phyloP scores from a whole-genome alignment of 2,797 vertebrate genomes.

The Syngnathus acus region DNA sequence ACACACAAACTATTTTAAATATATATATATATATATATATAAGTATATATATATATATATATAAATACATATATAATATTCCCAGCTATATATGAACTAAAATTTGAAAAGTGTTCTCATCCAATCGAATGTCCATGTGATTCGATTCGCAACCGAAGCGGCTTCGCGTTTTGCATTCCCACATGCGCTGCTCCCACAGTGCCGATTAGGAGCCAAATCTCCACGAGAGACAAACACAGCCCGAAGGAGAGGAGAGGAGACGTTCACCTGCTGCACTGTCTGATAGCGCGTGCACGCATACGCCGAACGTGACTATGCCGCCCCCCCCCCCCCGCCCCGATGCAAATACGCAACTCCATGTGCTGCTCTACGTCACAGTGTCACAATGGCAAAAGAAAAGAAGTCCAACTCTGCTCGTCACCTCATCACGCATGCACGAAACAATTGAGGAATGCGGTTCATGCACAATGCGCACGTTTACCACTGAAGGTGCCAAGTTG shows the following conservation, averaged over 20 bases:
- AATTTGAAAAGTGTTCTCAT: too few species aligned
- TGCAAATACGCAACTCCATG: not conserved
- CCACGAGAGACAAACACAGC: conserved; percentile 23
- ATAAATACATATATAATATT: too few species aligned
- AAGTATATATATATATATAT: too few species aligned
- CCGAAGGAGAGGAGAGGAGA: conserved; percentile 10
- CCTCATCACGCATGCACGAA: not conserved
- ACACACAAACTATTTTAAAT: too few species aligned
- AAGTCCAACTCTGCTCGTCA: not conserved
- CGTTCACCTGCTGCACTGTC: conserved; percentile 63
- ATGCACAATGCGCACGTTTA: too few species aligned
- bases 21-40: too few species aligned
- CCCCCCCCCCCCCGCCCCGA: too few species aligned
- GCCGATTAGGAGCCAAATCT: conserved; percentile 15
- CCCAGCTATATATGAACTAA: too few species aligned
- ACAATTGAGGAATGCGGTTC: not conserved
- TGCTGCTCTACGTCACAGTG: not conserved
- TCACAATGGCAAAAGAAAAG: not conserved
- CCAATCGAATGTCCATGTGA: too few species aligned
- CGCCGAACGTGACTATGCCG: not conserved
- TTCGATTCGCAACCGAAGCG: too few species aligned
- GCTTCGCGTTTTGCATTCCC: not conserved
- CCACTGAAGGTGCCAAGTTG: conserved; percentile 58
- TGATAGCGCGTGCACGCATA: conserved; percentile 10
- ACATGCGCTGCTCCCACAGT: conserved; percentile 5